phyloP scores from a whole-genome alignment of 2,888 invertebrate species.

The Eulithis testata region DNA sequence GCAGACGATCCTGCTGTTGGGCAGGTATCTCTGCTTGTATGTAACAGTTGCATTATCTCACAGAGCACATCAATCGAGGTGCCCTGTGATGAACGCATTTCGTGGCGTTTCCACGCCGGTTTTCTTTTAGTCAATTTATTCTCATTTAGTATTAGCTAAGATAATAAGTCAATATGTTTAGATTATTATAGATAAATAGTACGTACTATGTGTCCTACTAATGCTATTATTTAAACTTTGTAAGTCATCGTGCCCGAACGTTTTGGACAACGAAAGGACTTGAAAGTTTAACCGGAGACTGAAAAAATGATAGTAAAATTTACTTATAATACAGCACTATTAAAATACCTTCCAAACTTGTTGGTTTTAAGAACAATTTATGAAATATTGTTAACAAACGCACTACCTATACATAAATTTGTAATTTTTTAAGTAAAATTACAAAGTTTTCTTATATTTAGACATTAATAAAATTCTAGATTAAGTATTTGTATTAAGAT shows the following conservation, averaged over 20 bases:
- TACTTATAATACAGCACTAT: not conserved
- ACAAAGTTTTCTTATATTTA: slow-evolving; percentile 63
- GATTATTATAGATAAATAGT: slow-evolving; percentile 22
- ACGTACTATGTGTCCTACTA: slow-evolving; percentile 32
- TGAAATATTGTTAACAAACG: slow-evolving; percentile 25
- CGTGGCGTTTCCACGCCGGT: slow-evolving; percentile 10
- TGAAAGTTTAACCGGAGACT: slow-evolving; percentile 58
- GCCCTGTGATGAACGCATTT: not conserved
- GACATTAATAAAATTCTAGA: slow-evolving; percentile 27
- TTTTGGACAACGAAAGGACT: slow-evolving; percentile 75
- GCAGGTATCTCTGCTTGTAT: too few species aligned
- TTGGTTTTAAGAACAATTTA: slow-evolving; percentile 20
- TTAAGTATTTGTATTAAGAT: slow-evolving; percentile 33
- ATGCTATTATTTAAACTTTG: slow-evolving; percentile 41
- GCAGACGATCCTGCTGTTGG: too few species aligned
- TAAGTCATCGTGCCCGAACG: slow-evolving; percentile 76
- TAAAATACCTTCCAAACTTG: slow-evolving; percentile 17
- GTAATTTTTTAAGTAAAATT: slow-evolving; percentile 74
- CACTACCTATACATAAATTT: slow-evolving; percentile 58
- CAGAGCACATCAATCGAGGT: too few species aligned
- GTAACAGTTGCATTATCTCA: too few species aligned
- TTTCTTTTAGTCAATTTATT: slow-evolving; percentile 42
- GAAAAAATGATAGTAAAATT: slow-evolving; percentile 45
- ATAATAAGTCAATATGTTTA: slow-evolving; percentile 30
- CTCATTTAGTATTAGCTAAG: slow-evolving; percentile 34